Conservation (phyloP, 2,113 vertebrate genomes). For the Tympanuchus pallidicinctus region DNA sequence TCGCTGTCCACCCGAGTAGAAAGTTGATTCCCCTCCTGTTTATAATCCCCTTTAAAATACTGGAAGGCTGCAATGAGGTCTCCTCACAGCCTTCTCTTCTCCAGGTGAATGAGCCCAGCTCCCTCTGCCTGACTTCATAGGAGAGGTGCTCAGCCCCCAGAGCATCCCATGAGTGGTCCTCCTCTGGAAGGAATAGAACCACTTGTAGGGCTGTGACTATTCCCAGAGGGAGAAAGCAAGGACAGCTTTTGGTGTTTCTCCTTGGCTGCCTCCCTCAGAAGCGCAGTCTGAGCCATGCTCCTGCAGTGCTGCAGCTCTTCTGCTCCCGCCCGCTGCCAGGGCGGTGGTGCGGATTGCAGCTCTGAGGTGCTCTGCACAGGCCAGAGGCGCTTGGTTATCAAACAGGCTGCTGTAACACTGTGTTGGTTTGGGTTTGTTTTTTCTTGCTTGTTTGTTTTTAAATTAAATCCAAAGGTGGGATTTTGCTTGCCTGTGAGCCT, state of each 20-base stretch:
- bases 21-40: too few species aligned
- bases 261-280: not conserved
- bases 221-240: fast-evolving
- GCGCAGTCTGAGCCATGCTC: not conserved
- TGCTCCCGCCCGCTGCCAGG: not conserved
- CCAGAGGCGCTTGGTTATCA: not conserved
- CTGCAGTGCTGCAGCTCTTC: too few species aligned
- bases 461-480: not conserved
- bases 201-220: fast-evolving
- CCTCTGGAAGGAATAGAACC: not conserved
- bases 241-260: too few species aligned
- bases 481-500: not conserved
- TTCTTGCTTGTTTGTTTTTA: not conserved
- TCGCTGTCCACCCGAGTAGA: too few species aligned
- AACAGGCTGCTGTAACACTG: not conserved
- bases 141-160: too few species aligned
- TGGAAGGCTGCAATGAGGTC: too few species aligned
- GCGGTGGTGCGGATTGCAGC: fast-evolving
- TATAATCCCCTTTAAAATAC: too few species aligned
- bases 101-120: too few species aligned
- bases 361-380: too few species aligned
- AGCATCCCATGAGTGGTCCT: too few species aligned
- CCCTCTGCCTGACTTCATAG: too few species aligned
- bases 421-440: not conserved
- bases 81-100: too few species aligned